Base-by-base conservation (phyloP, 2,888 invertebrate genomes). In the Branchipolynoe longqiensis region DNA sequence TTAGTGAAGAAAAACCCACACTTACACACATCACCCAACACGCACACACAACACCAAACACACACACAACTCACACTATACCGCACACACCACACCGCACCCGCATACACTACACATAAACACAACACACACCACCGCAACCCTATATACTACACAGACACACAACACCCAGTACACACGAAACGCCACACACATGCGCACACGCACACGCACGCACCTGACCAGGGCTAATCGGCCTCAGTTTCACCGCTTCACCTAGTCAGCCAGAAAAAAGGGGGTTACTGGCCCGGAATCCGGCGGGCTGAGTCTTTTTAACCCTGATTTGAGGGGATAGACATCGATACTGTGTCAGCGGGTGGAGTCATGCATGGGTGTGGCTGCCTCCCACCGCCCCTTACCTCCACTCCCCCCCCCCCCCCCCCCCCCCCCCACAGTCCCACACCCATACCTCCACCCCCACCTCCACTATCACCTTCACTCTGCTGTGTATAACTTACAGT, bases 321-420 rank as follows among this genome's bases (percentile, higher is more conserved):
- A 69, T 69, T 69, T 69, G 36, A 69, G 38, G 38, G 69, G n/a
- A 14, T n/a, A 36, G 69, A 22, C 69, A 69, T 69, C 69, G 69
- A 69, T 69, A 69, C 36, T 3, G 1, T 36, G 36, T 36, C 36
- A 6, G 69, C 12, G 69, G 22, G 69, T 33, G 18, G 69, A 69
- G 36, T 69, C 36, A 69, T 3, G 69, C 69, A n/a, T 69, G 69
- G 36, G 3, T 48, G 18, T 48, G 18, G 14, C 6, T 22, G 36
- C 18, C 18, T 38, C 33, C 22, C 14, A 38, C 36, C 18, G 12
- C 6, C 18, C 0, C 1, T 1, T 22, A 69, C 22, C 22, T 62
- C 25, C 14, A 0, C 14, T 22, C 69, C 0, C 38, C 36, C n/a
- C 38, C 38, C 69, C 22, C 14, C 33, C 36, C 69, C 22, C 18